Evolutionary conservation across 2,113 vertebrate genomes (phyloP).

Genomic region (Procavia capensis): DNA sequence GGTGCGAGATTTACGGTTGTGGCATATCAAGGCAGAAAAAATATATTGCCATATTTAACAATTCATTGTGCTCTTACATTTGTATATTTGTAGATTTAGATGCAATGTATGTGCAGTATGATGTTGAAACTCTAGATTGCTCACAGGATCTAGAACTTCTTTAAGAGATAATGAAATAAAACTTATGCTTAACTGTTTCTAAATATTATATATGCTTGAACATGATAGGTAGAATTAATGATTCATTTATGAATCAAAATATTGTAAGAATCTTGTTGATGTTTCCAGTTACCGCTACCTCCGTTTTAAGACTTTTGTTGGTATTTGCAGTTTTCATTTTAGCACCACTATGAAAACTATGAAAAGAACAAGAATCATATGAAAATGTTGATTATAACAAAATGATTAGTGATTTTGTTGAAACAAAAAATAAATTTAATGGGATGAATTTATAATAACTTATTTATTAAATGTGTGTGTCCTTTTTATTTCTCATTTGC

Average conservation of each 20-base stretch:
- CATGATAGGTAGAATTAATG: neutral
- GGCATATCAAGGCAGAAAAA: neutral
- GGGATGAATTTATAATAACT: neutral
- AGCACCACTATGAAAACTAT: neutral
- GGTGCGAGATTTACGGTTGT: neutral
- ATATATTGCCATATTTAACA: slow-evolving; percentile 14
- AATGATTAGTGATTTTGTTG: slow-evolving; percentile 16
- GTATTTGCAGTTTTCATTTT: slow-evolving; percentile 37
- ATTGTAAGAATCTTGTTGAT: neutral
- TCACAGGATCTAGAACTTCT: neutral
- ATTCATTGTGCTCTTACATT: neutral
- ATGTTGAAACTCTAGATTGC: neutral
- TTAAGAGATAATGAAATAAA: neutral
- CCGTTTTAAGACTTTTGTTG: slow-evolving; percentile 28
- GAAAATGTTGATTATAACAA: slow-evolving; percentile 17
- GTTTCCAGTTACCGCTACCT: neutral
- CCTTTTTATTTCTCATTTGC: slow-evolving; percentile 21
- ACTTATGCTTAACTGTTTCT: neutral
- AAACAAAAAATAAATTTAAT: slow-evolving; percentile 51
- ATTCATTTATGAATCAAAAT: slow-evolving; percentile 50
- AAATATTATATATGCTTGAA: neutral
- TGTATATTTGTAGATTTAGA: neutral
- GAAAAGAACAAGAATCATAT: slow-evolving; percentile 30
- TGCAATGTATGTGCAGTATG: neutral
- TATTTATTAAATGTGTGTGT: neutral